Conservation (phyloP, 2,888 invertebrate genomes). For the Phrixothrix hirtus region DNA sequence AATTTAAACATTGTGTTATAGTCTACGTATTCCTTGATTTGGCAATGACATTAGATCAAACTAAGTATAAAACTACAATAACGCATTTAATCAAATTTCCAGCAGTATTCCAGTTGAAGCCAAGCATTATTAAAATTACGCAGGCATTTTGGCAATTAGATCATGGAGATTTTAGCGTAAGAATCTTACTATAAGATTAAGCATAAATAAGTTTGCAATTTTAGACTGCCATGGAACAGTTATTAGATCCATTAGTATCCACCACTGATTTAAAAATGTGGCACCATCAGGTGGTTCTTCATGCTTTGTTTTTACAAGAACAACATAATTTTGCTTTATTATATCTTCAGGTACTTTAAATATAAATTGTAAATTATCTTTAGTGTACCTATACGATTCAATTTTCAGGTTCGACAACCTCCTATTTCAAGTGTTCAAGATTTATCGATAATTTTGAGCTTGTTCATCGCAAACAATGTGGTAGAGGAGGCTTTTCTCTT, state of each 20-base stretch:
- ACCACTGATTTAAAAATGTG: conserved; percentile 64
- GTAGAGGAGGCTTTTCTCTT: conserved; percentile 70
- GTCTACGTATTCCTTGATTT: conserved; percentile 84
- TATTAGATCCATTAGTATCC: conserved; percentile 66
- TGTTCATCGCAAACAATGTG: conserved; percentile 67
- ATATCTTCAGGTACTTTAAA: conserved; percentile 63
- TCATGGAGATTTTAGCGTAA: conserved; percentile 79
- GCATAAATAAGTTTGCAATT: too few relatives aligned
- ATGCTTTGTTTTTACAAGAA: conserved; percentile 68
- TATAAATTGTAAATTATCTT: background rate
- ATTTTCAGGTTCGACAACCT: conserved; percentile 53
- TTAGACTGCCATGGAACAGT: conserved; percentile 61
- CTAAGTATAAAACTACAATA: conserved; percentile 64
- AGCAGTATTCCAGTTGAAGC: conserved; percentile 75
- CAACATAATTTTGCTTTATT: conserved; percentile 71
- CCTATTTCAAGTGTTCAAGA: conserved; percentile 50
- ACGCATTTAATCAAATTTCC: conserved; percentile 79
- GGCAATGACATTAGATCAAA: conserved; percentile 69
- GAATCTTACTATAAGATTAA: too few relatives aligned
- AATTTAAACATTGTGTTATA: conserved; percentile 77
- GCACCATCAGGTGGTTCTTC: conserved; percentile 73
- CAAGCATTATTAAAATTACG: conserved; percentile 74
- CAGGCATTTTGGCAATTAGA: conserved; percentile 91
- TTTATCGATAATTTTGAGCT: conserved; percentile 62
- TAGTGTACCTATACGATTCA: background rate